Conservation (phyloP, 2,888 invertebrate species). For the Selenia dentaria region DNA sequence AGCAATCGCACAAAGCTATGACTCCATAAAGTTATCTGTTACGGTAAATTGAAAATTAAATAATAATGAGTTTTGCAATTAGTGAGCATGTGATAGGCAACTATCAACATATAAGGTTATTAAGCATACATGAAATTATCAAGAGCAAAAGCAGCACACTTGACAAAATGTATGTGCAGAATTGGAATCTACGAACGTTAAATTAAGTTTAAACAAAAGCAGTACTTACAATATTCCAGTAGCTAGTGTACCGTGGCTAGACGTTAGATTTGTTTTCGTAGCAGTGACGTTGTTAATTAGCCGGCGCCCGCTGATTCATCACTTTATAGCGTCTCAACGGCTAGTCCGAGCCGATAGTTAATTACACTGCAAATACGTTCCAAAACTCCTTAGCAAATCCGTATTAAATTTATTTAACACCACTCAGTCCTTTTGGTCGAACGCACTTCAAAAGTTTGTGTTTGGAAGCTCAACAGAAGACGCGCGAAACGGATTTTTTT, state of each 20-base stretch:
- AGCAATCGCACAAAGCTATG: too few species aligned
- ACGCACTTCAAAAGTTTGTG: constrained; percentile 70
- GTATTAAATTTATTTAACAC: constrained; percentile 43
- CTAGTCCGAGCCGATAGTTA: constrained; percentile 68
- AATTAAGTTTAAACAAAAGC: too few species aligned
- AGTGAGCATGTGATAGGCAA: too few species aligned
- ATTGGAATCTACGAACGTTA: too few species aligned
- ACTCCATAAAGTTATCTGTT: too few species aligned
- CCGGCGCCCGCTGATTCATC: constrained; percentile 82
- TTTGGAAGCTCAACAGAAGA: constrained; percentile 57
- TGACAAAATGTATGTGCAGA: too few species aligned
- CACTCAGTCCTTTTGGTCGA: constrained; percentile 53
- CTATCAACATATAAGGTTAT: too few species aligned
- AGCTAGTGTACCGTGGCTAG: constrained; percentile 50
- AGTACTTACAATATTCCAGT: constrained; percentile 73
- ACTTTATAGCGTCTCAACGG: constrained; percentile 79
- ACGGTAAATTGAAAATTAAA: too few species aligned
- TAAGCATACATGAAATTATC: too few species aligned
- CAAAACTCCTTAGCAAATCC: constrained; percentile 49
- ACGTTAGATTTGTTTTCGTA: constrained; percentile 77
- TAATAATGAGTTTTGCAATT: too few species aligned
- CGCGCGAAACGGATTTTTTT: constrained; percentile 78
- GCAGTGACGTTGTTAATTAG: constrained; percentile 77
- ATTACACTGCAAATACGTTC: constrained; percentile 63
- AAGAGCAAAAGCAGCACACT: too few species aligned